Evolutionary conservation across 2,888 invertebrate genomes (phyloP), one percentile per base, ranked within the genome.

Genomic region (Cantharis flavilabris): DNA sequence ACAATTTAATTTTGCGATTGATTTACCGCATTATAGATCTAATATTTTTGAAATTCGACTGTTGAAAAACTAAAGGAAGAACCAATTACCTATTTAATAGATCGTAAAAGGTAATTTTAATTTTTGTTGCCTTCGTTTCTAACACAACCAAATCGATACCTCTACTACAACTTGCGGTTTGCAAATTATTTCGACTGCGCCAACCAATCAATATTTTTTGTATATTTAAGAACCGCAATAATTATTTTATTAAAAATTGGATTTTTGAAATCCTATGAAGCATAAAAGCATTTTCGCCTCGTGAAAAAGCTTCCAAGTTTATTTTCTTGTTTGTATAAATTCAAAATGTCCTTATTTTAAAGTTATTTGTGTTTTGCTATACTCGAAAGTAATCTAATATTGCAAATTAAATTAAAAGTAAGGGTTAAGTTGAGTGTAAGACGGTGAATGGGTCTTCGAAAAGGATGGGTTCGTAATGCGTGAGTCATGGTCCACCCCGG

Each of bases 401-500:
- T 23, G 70, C 23, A 75, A 77, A 77, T 77, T 75, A 64, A 62
- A 75, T 77, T 77, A 77, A 75, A 77, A 77, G 77, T 77, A 77
- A 72, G 76, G 74, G 77, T 77, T 77, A 76, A 77, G 76, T 77
- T 77, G 77, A 76, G 76, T 80, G 76, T 78, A 76, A 73, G 74
- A 79, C 67, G 73, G 73, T 62, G 74, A 69, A 76, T 72, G 70
- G 75, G 72, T 71, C 71, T 78, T 67, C 49, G 72, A 63, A 78
- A 78, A 75, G 76, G 78, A 78, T 73, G 76, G 76, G 77, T 65
- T 73, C 73, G 72, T 81, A 82, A 82, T 81, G 82, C 81, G 82
- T 82, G 83, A 83, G 80, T 83, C 83, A 83, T 77, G 80, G 79
- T 79, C 78, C 79, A 79, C 76, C 78, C 79, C 73, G 76, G 79